Percentiles rank a stretch among this genome's conserved stretches.
Evolutionary conservation across 2,797 vertebrate genomes (phyloP).

Genomic region (Sardinella longiceps): DNA sequence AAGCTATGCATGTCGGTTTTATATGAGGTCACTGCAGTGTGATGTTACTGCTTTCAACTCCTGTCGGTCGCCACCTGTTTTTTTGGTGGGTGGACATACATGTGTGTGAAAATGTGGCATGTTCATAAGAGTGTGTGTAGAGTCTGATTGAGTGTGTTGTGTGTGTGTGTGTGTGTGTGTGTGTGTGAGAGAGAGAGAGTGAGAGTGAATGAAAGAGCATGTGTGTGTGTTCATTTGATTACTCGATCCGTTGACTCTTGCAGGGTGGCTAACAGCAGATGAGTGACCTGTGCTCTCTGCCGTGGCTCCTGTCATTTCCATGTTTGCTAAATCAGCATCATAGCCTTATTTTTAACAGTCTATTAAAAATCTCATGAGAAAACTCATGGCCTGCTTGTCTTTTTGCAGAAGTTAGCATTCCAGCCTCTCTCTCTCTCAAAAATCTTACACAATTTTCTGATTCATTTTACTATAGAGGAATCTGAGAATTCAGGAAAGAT

Average conservation of each 20-base stretch:
- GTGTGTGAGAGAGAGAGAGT: conserved; percentile 1
- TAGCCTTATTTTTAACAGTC: conserved; percentile 81
- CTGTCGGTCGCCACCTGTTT: conserved; percentile 68
- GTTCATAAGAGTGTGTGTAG: conserved; percentile 42
- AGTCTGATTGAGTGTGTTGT: conserved; percentile 27
- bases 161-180: not conserved
- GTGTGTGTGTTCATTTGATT: conserved; percentile 26
- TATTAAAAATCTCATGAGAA: conserved; percentile 79
- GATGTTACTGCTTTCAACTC: conserved; percentile 54
- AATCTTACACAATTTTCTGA: too few species aligned
- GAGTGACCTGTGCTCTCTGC: conserved; percentile 54
- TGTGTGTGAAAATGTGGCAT: conserved; percentile 35
- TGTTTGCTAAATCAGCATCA: conserved; percentile 74
- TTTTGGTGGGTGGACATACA: conserved; percentile 47
- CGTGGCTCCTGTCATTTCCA: conserved; percentile 57
- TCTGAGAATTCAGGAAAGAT: too few species aligned
- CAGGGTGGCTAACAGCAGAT: conserved; percentile 35
- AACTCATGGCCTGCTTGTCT: conserved; percentile 42
- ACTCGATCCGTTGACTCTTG: conserved; percentile 44
- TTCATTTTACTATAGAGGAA: too few species aligned
- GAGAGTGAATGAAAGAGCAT: not conserved
- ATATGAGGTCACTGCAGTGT: conserved; percentile 63
- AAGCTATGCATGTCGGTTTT: conserved; percentile 77
- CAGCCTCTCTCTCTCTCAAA: too few species aligned
- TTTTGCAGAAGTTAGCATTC: conserved; percentile 11